Base-by-base conservation (phyloP, 2,797 vertebrate genomes). In the Odontamblyopus lacepedii region DNA sequence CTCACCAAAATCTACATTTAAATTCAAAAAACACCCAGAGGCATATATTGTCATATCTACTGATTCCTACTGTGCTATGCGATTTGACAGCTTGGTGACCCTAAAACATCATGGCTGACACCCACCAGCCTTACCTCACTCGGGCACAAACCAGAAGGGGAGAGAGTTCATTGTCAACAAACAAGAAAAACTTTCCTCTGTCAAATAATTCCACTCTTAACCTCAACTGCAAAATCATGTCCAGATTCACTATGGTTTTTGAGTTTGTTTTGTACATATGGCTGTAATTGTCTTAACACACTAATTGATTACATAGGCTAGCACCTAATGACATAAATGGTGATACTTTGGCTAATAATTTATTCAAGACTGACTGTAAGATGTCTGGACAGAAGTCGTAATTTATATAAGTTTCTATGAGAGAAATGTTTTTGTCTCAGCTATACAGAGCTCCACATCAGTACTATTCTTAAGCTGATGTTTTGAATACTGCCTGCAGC, bases 401-500 rank as follows among this genome's bases (percentile, higher is more conserved):
- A 19, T 3, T n/a, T 26, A 2, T 27, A 56, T 67, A 18, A 23
- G 30, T 66, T 66, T 9, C 50, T 32, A 16, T 53, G 8, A 51
- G 16, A 48, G 1, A 16, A 15, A 48, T 56, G 12, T 68, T 26
- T 57, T 59, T 41, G 67, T 41, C 35, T 59, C 6, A 4, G 16
- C 23, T 32, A 38, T 19, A 80, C 66, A 15, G 69, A 64, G 48
- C 41, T 78, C 62, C 78, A 27, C 18, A 26, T 30, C 27, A 72
- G 32, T 64, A 63, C 61, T 75, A 9, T 38, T 70, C 59, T 67
- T 29, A 7, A 74, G 72, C 63, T 69, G 67, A 70, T 60, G 67
- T 66, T 55, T n/a, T 67, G 19, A 77, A 70, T 74, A 73, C 3
- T 69, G 73, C 74, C 78, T 69, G 61, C 19, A 2, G 70, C 26